Base-by-base conservation (phyloP, 2,888 invertebrate species). In the Lochmaea crataegi region DNA sequence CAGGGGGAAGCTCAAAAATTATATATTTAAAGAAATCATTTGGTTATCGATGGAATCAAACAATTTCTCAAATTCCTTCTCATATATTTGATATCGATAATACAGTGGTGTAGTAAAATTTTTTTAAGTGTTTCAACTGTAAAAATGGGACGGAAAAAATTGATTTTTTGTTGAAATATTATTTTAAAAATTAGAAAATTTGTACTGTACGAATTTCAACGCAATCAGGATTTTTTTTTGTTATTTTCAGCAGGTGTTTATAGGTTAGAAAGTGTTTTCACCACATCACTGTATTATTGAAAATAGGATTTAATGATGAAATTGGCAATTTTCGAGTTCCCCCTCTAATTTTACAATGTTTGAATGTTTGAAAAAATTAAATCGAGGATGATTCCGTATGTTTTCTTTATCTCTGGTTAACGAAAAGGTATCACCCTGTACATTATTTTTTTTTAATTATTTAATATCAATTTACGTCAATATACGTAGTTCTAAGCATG, bases 401-500 rank as follows among this genome's bases (percentile, higher is more conserved):
- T 45, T 45, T 45, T 45, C 45, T 10, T 14, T 12, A 45, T 45
- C 45, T 45, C 12, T 14, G 45, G 48, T n/a, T n/a, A 48, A 48
- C 48, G n/a, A 48, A 48, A 48, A 48, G 14, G n/a, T 48, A 48
- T 48, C 48, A 48, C 14, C 48, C 48, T 48, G 48, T 48, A 38
- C n/a, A 60, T 60, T 14, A 60, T 7, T 38, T 32, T 60, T 58
- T 7, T 41, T 9, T 16, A 10, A n/a, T 12, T 14, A 16, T 16
- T 16, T 18, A 16, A 41, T 16, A 61, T 63, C 61, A 57, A 70
- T 64, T 42, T 70, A 70, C 53, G 64, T 64, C 70, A 64, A 69
- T 63, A 16, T 61, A 51, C 41, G 42, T 56, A 45, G 14, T 16
- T 7, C 57, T 70, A 53, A 64, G 70, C 64, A 66, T 69, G 68